A percentile compares a stretch with the other conserved stretches of the same genome.
These are phyloP conservation scores for Scolopax bukidnonensis DNA, from an alignment of 2,797 vertebrate species.

Conservation along the genomic window DNA sequence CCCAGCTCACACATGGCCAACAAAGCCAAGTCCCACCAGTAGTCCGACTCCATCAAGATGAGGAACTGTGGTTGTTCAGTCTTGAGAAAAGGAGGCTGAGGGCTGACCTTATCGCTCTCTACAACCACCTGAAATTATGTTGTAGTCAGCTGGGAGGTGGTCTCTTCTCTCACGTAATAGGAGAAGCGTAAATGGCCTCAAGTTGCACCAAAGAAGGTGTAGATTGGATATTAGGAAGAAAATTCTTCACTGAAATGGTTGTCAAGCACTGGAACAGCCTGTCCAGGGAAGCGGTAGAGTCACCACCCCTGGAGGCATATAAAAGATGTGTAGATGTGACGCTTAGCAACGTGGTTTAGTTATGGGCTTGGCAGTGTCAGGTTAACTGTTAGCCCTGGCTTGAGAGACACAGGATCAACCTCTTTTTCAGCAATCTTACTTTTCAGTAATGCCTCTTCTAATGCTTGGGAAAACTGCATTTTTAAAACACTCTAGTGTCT, in stretches of 20 bases:
- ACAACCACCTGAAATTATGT: neutral
- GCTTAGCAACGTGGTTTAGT: neutral
- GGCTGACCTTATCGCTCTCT: neutral
- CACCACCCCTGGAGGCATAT: neutral
- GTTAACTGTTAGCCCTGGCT: neutral
- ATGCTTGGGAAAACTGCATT: neutral
- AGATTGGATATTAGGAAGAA: neutral
- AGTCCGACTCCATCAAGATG: neutral
- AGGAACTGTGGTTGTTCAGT: neutral
- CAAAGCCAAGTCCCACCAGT: neutral
- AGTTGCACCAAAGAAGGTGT: neutral
- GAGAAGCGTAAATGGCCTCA: neutral
- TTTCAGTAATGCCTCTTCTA: neutral
- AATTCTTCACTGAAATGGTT: neutral
- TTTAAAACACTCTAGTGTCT: neutral
- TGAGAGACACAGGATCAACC: neutral
- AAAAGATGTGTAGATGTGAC: neutral
- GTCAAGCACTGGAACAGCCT: neutral
- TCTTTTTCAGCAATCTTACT: neutral
- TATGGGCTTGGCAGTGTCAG: neutral
- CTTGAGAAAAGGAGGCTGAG: neutral
- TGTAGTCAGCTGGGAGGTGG: neutral
- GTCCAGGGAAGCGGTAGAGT: neutral
- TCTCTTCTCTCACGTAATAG: neutral
- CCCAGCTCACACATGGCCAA: rapidly evolving